Percentiles rank a stretch among this genome's conserved stretches.
These are phyloP conservation scores for Camponotus pennsylvanicus DNA, from an alignment of 1,140 invertebrate genomes.

Conservation along the genomic window DNA sequence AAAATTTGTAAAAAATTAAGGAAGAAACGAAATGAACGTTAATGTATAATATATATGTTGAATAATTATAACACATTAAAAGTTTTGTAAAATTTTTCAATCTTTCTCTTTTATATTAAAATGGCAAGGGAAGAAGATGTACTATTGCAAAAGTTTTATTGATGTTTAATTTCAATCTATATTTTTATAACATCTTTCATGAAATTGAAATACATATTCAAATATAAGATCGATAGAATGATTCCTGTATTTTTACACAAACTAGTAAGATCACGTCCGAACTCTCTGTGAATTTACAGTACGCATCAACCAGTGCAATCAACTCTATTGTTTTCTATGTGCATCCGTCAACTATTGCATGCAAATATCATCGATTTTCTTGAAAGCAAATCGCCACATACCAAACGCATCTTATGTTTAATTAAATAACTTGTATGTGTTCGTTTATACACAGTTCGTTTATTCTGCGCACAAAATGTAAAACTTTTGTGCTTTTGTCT, in stretches of 20 bases:
- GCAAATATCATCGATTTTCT: neutral
- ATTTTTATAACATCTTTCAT: neutral
- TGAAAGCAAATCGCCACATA: neutral
- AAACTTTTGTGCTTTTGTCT: neutral
- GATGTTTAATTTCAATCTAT: neutral
- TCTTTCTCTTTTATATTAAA: neutral
- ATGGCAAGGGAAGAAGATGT: neutral
- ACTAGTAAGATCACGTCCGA: constrained; percentile 31
- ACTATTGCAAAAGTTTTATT: neutral
- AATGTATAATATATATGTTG: too few relatives aligned
- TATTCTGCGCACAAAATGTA: neutral
- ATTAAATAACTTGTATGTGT: neutral
- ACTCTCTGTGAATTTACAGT: neutral
- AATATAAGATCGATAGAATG: neutral
- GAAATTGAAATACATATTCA: neutral
- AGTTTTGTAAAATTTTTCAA: neutral
- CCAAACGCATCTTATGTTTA: neutral
- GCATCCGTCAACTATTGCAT: neutral
- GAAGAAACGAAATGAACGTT: neutral
- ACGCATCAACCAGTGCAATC: neutral
- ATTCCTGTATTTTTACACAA: constrained; percentile 9
- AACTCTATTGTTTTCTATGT: constrained; percentile 13
- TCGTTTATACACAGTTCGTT: neutral
- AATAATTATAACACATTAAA: too few relatives aligned
- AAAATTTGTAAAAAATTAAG: neutral